Evolutionary conservation across 2,113 vertebrate genomes (phyloP).

Genomic region (Gracilinanus agilis): DNA sequence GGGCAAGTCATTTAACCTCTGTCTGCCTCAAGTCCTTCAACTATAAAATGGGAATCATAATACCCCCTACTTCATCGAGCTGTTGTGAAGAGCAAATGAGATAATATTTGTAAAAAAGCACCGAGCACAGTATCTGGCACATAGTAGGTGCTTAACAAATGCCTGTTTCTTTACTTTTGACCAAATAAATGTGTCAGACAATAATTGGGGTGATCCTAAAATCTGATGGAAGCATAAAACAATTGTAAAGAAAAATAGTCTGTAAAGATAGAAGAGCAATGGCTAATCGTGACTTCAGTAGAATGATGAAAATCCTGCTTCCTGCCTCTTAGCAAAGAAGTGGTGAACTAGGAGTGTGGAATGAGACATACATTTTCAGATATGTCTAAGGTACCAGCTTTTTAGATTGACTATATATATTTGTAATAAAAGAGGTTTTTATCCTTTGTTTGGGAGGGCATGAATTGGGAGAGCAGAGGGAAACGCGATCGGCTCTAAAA

Average conservation of each 20-base stretch:
- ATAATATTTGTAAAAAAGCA: no score
- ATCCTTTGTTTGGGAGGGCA: no score
- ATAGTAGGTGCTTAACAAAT: not conserved
- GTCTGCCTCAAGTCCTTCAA: not conserved
- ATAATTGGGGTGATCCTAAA: not conserved
- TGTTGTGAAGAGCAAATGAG: slow-evolving; percentile 1
- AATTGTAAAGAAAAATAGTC: not conserved
- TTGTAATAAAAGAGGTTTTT: no score
- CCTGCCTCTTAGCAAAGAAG: not conserved
- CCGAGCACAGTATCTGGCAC: not conserved
- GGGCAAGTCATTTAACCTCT: not conserved
- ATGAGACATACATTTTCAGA: not conserved
- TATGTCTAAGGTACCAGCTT: not conserved
- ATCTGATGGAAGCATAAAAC: not conserved
- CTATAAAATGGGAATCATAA: not conserved
- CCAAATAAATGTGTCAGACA: not conserved
- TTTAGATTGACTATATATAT: no score
- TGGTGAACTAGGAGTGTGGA: not conserved
- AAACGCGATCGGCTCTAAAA: no score
- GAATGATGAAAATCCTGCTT: not conserved
- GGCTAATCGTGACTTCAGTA: not conserved
- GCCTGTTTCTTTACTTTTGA: not conserved
- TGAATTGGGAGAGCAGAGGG: no score
- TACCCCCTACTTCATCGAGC: not conserved
- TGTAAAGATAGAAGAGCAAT: not conserved